Conservation (phyloP, 1,140 invertebrate genomes). For the Macrocentrus cingulum region DNA sequence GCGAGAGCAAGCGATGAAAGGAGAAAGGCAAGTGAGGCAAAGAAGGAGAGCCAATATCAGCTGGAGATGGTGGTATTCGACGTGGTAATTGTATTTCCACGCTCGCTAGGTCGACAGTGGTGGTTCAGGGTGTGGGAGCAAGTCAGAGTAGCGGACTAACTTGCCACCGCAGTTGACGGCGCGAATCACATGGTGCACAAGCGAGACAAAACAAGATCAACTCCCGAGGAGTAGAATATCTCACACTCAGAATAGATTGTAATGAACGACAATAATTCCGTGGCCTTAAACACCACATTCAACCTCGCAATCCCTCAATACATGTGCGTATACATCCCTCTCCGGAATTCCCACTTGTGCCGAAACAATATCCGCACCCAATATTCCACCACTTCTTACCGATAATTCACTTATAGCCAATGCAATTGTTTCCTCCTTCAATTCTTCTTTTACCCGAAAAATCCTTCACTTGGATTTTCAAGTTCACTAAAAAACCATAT, state of each 20-base stretch:
- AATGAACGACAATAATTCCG: slow-evolving; percentile 16
- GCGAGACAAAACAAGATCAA: not conserved
- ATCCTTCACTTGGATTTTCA: too few relatives aligned
- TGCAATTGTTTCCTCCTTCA: not conserved
- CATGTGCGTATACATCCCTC: too few relatives aligned
- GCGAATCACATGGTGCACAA: not conserved
- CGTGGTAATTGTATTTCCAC: slow-evolving; percentile 19
- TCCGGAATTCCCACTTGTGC: slow-evolving; percentile 1
- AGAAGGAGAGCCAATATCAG: slow-evolving; percentile 5
- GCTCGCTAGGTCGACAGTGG: slow-evolving; percentile 13
- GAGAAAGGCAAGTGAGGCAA: not conserved
- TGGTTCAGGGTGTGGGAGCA: not conserved
- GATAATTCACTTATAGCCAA: not conserved
- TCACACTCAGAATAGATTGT: not conserved
- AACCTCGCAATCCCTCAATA: too few relatives aligned
- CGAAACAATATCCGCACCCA: slow-evolving; percentile 6
- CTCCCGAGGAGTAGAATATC: not conserved
- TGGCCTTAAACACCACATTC: too few relatives aligned
- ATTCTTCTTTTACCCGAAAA: too few relatives aligned
- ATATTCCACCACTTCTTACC: not conserved
- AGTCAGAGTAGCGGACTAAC: slow-evolving; percentile 3
- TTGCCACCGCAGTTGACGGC: not conserved
- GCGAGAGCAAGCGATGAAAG: not conserved
- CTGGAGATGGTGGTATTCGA: slow-evolving; percentile 9
- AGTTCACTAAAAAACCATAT: too few relatives aligned